A percentile compares a stretch with the other conserved stretches of the same genome.
phyloP scores from a whole-genome alignment of 2,113 vertebrate species.

The Canis aureus region DNA sequence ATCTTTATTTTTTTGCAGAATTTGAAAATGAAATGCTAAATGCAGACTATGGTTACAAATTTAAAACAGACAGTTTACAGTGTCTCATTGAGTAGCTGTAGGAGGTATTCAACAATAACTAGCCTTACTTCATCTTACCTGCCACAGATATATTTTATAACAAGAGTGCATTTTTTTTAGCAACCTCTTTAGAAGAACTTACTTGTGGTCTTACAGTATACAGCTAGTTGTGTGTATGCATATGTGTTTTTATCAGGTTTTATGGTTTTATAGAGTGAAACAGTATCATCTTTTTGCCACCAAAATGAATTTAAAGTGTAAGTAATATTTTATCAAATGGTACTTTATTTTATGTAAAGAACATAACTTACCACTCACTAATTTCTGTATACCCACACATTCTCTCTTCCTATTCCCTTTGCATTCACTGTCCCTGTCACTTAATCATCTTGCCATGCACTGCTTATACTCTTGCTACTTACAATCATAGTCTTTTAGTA shows the following conservation, averaged over 20 bases:
- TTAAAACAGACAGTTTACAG: constrained; percentile 34
- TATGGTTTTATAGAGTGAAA: constrained; percentile 21
- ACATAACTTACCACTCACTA: not conserved
- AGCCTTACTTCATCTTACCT: not conserved
- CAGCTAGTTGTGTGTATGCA: not conserved
- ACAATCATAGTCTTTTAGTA: not conserved
- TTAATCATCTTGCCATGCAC: not conserved
- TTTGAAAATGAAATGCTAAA: constrained; percentile 52
- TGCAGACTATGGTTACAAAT: not conserved
- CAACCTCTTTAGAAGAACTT: not conserved
- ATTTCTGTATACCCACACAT: not conserved
- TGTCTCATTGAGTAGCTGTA: not conserved
- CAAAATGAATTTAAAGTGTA: constrained; percentile 25
- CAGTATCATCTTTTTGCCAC: constrained; percentile 29
- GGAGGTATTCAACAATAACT: not conserved
- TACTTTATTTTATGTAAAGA: not conserved
- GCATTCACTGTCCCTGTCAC: not conserved
- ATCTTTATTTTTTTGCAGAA: not conserved
- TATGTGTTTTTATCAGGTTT: not conserved
- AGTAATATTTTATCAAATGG: not conserved
- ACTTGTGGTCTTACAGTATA: not conserved
- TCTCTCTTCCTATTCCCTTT: not conserved
- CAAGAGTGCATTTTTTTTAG: not conserved
- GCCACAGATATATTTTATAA: not conserved
- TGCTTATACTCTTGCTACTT: not conserved